Percentiles rank a stretch among this genome's conserved stretches.
These are phyloP conservation scores for Enteromius treurensis DNA, from an alignment of 2,797 vertebrate genomes.

Conservation along the genomic window DNA sequence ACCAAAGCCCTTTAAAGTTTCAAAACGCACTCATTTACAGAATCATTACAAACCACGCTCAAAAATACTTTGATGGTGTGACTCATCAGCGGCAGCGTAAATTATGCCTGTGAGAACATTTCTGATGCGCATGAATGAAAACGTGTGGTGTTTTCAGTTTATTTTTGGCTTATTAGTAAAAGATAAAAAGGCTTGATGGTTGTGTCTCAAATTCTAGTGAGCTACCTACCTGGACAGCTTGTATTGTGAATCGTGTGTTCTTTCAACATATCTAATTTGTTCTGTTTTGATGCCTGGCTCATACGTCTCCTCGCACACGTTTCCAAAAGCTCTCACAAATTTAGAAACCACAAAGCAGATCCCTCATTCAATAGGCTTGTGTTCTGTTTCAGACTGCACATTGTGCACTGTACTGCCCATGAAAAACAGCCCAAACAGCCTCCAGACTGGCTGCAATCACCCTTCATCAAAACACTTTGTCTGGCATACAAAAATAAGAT, in stretches of 20 bases:
- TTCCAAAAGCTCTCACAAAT: slow-evolving; percentile 42
- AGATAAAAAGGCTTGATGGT: background rate
- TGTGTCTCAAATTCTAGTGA: background rate
- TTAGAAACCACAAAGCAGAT: slow-evolving; percentile 71
- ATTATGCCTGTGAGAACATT: slow-evolving; percentile 28
- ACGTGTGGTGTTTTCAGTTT: background rate
- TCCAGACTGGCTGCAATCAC: slow-evolving; percentile 98
- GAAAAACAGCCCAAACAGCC: slow-evolving; percentile 91
- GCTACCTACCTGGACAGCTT: background rate
- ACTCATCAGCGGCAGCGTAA: slow-evolving; percentile 28
- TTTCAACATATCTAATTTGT: slow-evolving; percentile 36
- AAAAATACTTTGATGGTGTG: slow-evolving; percentile 44
- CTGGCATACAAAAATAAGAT: slow-evolving; percentile 99
- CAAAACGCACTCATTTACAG: slow-evolving; percentile 52
- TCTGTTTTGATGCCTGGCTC: slow-evolving; percentile 48
- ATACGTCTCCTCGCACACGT: slow-evolving; percentile 27
- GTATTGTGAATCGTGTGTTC: background rate
- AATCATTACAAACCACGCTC: slow-evolving; percentile 44
- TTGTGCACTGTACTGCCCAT: slow-evolving; percentile 90
- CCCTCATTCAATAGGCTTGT: slow-evolving; percentile 82
- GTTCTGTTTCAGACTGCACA: slow-evolving; percentile 89
- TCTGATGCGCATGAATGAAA: slow-evolving; percentile 16
- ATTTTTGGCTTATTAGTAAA: background rate
- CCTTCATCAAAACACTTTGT: slow-evolving; percentile 99
- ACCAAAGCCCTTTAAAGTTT: slow-evolving; percentile 60